Percentiles rank a stretch among this genome's conserved stretches.
These are phyloP conservation scores for Lymantria dispar DNA, from an alignment of 2,888 invertebrate species.

Conservation along the genomic window DNA sequence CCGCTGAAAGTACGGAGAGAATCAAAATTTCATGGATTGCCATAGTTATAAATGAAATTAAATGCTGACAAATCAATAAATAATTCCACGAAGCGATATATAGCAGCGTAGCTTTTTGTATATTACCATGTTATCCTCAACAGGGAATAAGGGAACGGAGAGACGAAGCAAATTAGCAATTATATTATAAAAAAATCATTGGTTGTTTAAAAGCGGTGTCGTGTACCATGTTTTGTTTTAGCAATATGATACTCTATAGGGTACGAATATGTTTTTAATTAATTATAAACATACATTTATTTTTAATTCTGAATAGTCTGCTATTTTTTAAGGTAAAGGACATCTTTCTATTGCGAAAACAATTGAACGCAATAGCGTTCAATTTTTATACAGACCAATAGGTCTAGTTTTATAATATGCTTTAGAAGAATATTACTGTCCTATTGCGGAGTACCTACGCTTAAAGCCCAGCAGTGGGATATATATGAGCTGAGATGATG, in stretches of 20 bases:
- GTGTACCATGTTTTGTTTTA: constrained; percentile 51
- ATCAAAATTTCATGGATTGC: too few relatives aligned
- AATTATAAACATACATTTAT: background rate
- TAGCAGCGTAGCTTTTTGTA: background rate
- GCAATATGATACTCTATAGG: constrained; percentile 41
- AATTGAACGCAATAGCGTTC: too few relatives aligned
- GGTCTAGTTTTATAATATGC: too few relatives aligned
- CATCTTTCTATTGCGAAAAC: too few relatives aligned
- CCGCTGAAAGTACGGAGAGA: too few relatives aligned
- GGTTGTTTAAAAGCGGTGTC: constrained; percentile 58
- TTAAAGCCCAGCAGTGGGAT: too few relatives aligned
- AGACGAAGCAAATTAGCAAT: constrained; percentile 73
- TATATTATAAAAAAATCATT: constrained; percentile 67
- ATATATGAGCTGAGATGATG: too few relatives aligned
- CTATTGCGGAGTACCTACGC: too few relatives aligned
- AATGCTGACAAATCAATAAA: background rate
- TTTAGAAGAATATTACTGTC: too few relatives aligned
- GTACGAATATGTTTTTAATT: background rate
- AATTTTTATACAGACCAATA: too few relatives aligned
- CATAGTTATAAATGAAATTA: too few relatives aligned
- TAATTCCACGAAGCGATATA: background rate
- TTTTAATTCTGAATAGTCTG: background rate
- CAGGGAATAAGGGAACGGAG: constrained; percentile 41
- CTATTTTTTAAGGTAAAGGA: background rate
- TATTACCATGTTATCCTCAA: constrained; percentile 12